Evolutionary conservation across 2,888 invertebrate species (phyloP).

Genomic region (Dynastes tityus): DNA sequence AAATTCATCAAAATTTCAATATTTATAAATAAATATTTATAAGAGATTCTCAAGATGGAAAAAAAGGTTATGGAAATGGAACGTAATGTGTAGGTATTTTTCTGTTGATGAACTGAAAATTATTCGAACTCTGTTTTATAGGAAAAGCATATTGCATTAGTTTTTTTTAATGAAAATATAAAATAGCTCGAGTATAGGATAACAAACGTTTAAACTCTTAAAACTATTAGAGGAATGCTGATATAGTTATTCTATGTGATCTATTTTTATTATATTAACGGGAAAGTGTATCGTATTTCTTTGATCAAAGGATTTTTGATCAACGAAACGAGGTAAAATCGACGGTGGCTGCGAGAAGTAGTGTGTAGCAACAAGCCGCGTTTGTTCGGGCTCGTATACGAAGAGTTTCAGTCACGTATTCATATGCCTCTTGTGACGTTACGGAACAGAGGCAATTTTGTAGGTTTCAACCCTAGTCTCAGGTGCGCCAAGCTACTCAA

Average conservation of each 20-base stretch:
- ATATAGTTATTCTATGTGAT: not conserved
- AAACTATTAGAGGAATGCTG: not conserved
- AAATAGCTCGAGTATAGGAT: too few species aligned
- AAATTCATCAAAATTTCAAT: too few species aligned
- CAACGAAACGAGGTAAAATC: conserved; percentile 9
- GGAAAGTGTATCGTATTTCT: conserved; percentile 2
- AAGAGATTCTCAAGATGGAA: too few species aligned
- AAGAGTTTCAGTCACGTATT: conserved; percentile 56
- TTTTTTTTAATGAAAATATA: too few species aligned
- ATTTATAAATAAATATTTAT: too few species aligned
- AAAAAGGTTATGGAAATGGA: too few species aligned
- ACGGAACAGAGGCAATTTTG: conserved; percentile 61
- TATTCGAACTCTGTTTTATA: too few species aligned
- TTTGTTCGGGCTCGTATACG: conserved; percentile 23
- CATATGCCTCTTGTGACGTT: conserved; percentile 59
- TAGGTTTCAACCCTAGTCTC: conserved; percentile 60
- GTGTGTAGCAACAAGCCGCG: not conserved
- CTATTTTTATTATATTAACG: not conserved
- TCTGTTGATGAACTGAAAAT: too few species aligned
- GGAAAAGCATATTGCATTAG: too few species aligned
- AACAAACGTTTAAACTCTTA: too few species aligned
- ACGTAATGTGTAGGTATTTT: too few species aligned
- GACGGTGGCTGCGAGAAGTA: not conserved
- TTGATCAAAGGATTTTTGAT: conserved; percentile 29
- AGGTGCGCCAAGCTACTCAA: conserved; percentile 62